phyloP scores from a whole-genome alignment of 2,797 vertebrate genomes.

The Synaphobranchus kaupii region DNA sequence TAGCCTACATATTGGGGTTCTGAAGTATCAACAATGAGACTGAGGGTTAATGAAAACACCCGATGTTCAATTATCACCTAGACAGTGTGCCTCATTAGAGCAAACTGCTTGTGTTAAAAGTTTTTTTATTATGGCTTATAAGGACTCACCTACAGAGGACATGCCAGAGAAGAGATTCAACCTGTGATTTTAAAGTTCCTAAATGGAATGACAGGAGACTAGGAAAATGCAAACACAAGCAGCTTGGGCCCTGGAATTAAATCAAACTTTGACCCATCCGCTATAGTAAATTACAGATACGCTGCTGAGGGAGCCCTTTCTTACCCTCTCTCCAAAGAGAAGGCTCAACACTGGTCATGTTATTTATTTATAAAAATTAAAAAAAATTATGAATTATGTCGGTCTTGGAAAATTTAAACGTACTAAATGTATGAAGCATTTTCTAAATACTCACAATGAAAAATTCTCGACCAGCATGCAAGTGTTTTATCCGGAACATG shows the following conservation, averaged over 20 bases:
- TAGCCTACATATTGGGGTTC: not conserved
- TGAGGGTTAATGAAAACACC: not conserved
- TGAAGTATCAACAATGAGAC: slow-evolving; percentile 17
- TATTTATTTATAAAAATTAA: not conserved
- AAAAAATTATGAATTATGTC: not conserved
- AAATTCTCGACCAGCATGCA: not conserved
- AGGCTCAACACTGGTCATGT: not conserved
- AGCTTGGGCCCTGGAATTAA: not conserved
- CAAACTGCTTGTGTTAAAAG: slow-evolving; percentile 23
- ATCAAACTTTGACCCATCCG: not conserved
- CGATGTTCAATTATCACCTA: not conserved
- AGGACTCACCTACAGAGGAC: slow-evolving; percentile 9
- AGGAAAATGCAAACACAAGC: slow-evolving; percentile 9
- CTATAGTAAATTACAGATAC: not conserved
- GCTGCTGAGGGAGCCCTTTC: not conserved
- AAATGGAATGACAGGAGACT: slow-evolving; percentile 31
- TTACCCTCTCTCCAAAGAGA: not conserved
- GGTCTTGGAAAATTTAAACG: not conserved
- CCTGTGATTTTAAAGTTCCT: slow-evolving; percentile 40
- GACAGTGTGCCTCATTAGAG: not conserved
- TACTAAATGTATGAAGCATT: not conserved
- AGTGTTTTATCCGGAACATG: not conserved
- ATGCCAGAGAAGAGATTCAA: slow-evolving; percentile 22
- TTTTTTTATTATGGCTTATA: slow-evolving; percentile 14
- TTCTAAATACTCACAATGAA: not conserved